Evolutionary conservation across 2,888 invertebrate species (phyloP).

Genomic region (Byasa hedistus): DNA sequence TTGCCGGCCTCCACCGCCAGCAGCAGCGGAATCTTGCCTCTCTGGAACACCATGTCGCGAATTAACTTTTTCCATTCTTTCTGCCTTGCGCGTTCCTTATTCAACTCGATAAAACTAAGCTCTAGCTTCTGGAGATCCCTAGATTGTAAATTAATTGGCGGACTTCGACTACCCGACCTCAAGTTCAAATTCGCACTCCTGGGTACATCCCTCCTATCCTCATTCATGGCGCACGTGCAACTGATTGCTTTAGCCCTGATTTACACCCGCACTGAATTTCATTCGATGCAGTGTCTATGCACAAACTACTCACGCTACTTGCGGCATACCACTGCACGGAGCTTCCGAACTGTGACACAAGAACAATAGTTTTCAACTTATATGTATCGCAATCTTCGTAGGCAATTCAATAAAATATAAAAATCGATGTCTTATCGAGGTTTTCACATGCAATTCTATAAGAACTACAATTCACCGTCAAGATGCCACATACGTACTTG

Average conservation of each 20-base stretch:
- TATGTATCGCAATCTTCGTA: slow-evolving; percentile 64
- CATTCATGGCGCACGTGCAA: slow-evolving; percentile 46
- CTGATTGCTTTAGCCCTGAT: slow-evolving; percentile 36
- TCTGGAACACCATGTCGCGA: slow-evolving; percentile 84
- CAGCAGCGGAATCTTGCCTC: slow-evolving; percentile 95
- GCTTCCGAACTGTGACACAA: slow-evolving; percentile 63
- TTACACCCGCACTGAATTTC: slow-evolving; percentile 50
- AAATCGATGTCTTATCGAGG: slow-evolving; percentile 64
- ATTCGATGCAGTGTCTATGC: slow-evolving; percentile 52
- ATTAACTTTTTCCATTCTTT: slow-evolving; percentile 80
- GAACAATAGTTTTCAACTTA: slow-evolving; percentile 62
- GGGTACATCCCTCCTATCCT: slow-evolving; percentile 53
- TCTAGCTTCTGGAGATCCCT: slow-evolving; percentile 73
- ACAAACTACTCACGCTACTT: slow-evolving; percentile 58
- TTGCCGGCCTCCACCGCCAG: slow-evolving; percentile 97
- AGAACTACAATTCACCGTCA: slow-evolving; percentile 42
- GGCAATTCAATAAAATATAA: slow-evolving; percentile 54
- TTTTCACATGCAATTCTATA: slow-evolving; percentile 58
- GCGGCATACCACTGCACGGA: slow-evolving; percentile 66
- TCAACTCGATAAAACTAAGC: slow-evolving; percentile 74
- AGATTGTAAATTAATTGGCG: slow-evolving; percentile 55
- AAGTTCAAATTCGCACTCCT: slow-evolving; percentile 55
- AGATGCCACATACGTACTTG: slow-evolving; percentile 65
- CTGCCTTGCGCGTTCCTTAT: slow-evolving; percentile 74
- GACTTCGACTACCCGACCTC: slow-evolving; percentile 54